A percentile compares a stretch with the other conserved stretches of the same genome.
These are phyloP conservation scores for Trissolcus japonicus DNA, from an alignment of 2,888 invertebrate genomes.

Conservation along the genomic window DNA sequence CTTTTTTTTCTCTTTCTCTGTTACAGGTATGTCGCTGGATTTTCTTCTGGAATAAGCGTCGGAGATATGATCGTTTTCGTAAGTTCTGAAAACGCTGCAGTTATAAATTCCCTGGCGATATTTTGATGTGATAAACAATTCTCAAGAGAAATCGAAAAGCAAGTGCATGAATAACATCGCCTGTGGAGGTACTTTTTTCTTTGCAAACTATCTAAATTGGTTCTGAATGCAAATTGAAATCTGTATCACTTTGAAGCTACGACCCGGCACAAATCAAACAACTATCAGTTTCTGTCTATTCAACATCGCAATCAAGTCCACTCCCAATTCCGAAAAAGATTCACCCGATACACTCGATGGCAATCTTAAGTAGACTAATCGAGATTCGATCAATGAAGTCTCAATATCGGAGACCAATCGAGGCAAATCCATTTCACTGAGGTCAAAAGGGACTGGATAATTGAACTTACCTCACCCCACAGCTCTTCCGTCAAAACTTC, in stretches of 20 bases:
- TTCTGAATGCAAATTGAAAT: neutral
- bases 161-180: too few relatives aligned
- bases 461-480: conserved; percentile 3
- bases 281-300: conserved; percentile 7
- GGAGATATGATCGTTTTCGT: conserved; percentile 16
- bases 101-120: too few relatives aligned
- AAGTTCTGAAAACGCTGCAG: neutral
- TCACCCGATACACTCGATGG: conserved; percentile 30
- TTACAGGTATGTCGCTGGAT: conserved; percentile 29
- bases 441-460: conserved; percentile 7
- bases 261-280: neutral
- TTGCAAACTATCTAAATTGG: too few relatives aligned
- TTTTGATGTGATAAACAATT: too few relatives aligned
- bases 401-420: conserved; percentile 33
- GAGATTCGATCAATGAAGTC: conserved; percentile 40
- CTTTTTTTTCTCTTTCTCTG: conserved; percentile 7
- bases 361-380: conserved; percentile 41
- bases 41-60: neutral
- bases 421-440: conserved; percentile 44
- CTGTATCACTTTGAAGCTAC: conserved; percentile 2
- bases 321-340: conserved; percentile 37
- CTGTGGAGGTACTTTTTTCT: too few relatives aligned
- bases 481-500: neutral
- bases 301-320: conserved; percentile 23
- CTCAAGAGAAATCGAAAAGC: too few relatives aligned